phyloP scores from a whole-genome alignment of 2,797 vertebrate species.

The Tinamus major region DNA sequence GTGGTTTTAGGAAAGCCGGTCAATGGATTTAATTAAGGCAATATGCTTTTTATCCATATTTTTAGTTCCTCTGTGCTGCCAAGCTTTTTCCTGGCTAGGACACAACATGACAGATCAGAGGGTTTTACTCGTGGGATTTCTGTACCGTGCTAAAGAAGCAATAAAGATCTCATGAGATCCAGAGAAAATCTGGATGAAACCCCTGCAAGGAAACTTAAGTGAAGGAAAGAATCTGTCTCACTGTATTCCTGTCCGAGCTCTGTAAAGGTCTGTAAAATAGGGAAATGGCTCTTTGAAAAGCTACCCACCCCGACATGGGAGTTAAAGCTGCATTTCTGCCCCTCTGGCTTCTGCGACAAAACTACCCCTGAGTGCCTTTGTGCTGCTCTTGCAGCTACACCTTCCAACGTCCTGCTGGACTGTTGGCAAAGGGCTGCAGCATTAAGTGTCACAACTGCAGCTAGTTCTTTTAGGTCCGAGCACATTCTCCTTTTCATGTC shows the following conservation, averaged over 20 bases:
- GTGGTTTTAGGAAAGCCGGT: slow-evolving; percentile 31
- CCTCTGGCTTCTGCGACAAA: neutral
- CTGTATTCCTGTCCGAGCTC: neutral
- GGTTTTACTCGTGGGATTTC: slow-evolving; percentile 2
- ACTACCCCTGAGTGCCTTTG: neutral
- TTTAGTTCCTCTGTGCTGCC: slow-evolving; percentile 11
- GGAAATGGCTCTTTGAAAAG: neutral
- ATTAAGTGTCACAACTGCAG: neutral
- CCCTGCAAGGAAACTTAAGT: neutral
- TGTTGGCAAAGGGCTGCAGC: neutral
- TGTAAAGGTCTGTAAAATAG: neutral
- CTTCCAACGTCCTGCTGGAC: too few species aligned
- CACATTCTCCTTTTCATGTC: neutral
- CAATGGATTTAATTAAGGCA: slow-evolving; percentile 50
- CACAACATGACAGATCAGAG: neutral
- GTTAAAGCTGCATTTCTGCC: neutral
- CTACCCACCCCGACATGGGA: neutral
- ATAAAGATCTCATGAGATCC: neutral
- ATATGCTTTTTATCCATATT: slow-evolving; percentile 15
- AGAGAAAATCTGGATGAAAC: neutral
- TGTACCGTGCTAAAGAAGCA: neutral
- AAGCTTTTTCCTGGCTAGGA: slow-evolving; percentile 23
- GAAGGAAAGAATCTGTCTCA: neutral
- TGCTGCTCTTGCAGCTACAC: neutral
- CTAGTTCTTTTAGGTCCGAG: neutral